These are phyloP conservation scores for Halocynthia roretzi DNA, from an alignment of 23 tunicate genomes.

Conservation along the genomic window DNA sequence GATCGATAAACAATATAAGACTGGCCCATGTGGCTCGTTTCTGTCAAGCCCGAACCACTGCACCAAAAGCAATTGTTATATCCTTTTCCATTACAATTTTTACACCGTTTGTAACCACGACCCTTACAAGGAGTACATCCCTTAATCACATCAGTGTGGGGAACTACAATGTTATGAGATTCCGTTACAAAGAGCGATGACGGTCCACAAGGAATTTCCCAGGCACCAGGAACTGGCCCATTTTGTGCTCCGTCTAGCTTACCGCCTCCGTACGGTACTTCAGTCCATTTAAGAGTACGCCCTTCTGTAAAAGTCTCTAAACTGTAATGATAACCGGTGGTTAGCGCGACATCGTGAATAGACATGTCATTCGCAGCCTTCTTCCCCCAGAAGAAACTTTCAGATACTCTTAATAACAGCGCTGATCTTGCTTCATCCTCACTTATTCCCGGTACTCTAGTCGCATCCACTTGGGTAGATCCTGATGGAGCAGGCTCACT, in stretches of 20 bases:
- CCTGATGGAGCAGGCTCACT: too few relatives aligned
- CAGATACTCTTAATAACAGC: conserved; percentile 42
- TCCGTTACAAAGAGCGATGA: conserved; percentile 32
- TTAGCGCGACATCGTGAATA: conserved; percentile 42
- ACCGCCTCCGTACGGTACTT: conserved; percentile 71
- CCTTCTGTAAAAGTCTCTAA: conserved; percentile 76
- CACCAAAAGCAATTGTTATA: conserved; percentile 41
- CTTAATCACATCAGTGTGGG: conserved; percentile 65
- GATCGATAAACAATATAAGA: conserved; percentile 8
- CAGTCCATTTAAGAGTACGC: conserved; percentile 43
- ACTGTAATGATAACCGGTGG: conserved; percentile 66
- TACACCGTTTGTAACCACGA: conserved; percentile 51
- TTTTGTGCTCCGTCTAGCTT: conserved; percentile 54
- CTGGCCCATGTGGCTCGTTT: background rate
- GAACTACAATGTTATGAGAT: conserved; percentile 41
- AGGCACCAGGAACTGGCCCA: conserved; percentile 83
- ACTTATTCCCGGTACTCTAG: conserved; percentile 25
- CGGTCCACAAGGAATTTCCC: conserved; percentile 50
- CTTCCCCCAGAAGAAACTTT: conserved; percentile 60
- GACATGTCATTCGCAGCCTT: conserved; percentile 64
- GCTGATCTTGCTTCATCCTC: conserved; percentile 82
- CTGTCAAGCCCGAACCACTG: conserved; percentile 1
- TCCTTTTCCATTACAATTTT: conserved; percentile 54
- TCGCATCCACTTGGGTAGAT: background rate
- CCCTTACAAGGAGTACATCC: conserved; percentile 46